Base-by-base conservation (phyloP, 2,888 invertebrate genomes). In the Pyralis farinalis region DNA sequence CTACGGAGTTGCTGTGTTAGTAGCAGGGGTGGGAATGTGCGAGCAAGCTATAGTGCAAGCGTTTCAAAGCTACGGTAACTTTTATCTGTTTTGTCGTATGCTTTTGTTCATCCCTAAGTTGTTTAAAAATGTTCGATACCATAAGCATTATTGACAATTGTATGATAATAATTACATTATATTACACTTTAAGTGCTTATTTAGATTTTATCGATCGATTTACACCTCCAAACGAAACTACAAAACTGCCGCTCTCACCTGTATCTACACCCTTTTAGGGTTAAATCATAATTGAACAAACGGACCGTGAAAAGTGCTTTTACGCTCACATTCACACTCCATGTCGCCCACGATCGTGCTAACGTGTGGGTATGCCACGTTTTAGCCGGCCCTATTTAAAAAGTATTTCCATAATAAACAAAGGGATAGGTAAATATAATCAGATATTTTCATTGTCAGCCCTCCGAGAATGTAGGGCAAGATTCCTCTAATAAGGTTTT, bases 341-440 rank as follows among this genome's bases (percentile, higher is more conserved):
- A 25, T 34, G 41, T 40, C 43, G 47, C 36, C 29, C 40, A 42
- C 37, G 42, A 25, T 4, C 25, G 8, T 37, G 34, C 28, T 20
- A 34, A 42, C 37, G 28, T 46, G 44, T 44, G 43, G 34, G 37
- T 12, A 12, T 7, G 35, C 31, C 40, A n/a, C n/a, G n/a, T n/a
- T n/a, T n/a, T n/a, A n/a, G n/a, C n/a, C 41, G 11, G 37, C 40
- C 40, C 40, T 35, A 34, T 41, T 49, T 49, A 53, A 51, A 51
- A 46, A 49, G 47, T 49, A 44, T 49, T 46, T 40, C 40, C 37
- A 16, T 21, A 21, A 33, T 46, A 36, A 37, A 33, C 34, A 36
- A 40, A 37, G 27, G 38, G n/a, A 22, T 20, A 28, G 16, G n/a
- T 34, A 37, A 12, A 31, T 28, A 29, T 34, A 34, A 35, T 35